Conservation (phyloP, 2,113 vertebrate species). For the Psophia crepitans region DNA sequence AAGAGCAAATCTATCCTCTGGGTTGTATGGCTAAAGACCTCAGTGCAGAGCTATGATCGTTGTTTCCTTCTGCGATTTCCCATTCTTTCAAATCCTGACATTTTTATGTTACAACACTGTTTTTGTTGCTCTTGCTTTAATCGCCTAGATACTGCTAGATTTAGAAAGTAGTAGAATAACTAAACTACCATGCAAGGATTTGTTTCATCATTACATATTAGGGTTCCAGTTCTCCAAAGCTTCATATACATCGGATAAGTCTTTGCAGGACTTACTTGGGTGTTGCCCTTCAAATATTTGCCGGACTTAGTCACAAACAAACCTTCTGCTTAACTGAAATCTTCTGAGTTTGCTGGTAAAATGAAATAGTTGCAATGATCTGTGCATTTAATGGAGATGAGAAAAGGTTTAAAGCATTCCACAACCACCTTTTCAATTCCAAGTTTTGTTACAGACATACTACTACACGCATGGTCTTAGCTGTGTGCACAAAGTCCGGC, state of each 20-base stretch:
- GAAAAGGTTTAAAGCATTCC: neutral
- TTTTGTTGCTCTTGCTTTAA: neutral
- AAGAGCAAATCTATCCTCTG: slow-evolving; percentile 49
- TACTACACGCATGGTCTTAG: neutral
- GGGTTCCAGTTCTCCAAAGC: neutral
- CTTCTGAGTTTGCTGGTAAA: neutral
- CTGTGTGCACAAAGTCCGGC: neutral
- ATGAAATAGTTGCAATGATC: neutral
- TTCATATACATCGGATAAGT: neutral
- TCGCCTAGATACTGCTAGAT: neutral
- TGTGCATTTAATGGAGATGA: neutral
- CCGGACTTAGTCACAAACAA: neutral
- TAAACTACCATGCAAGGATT: neutral
- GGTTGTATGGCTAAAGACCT: slow-evolving; percentile 9
- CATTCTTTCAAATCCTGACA: neutral
- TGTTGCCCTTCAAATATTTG: neutral
- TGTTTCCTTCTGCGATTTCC: neutral
- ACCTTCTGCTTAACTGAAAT: neutral
- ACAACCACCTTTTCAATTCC: neutral
- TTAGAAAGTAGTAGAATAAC: neutral
- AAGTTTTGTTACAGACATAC: neutral
- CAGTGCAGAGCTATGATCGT: neutral
- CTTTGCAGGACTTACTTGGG: neutral
- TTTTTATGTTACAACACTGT: neutral
- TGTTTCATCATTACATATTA: neutral